These are phyloP conservation scores for Leucoraja erinaceus DNA, from an alignment of 2,113 vertebrate species.

Conservation along the genomic window DNA sequence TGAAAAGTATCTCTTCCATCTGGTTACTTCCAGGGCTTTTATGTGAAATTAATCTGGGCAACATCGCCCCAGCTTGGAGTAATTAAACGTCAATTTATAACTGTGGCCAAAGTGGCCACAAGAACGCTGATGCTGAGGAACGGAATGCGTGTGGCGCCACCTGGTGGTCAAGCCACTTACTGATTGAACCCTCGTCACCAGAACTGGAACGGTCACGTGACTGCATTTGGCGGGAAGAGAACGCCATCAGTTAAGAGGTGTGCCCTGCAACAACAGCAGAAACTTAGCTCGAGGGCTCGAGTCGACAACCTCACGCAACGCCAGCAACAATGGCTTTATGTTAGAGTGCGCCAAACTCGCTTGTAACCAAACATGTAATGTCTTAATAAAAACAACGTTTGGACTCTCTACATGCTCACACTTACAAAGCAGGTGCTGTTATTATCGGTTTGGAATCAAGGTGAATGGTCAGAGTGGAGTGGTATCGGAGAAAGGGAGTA, in stretches of 20 bases:
- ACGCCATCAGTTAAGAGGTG: no score
- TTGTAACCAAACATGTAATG: no score
- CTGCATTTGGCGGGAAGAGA: no score
- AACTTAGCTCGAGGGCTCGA: no score
- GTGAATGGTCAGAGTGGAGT: background rate
- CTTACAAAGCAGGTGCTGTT: background rate
- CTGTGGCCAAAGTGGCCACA: background rate
- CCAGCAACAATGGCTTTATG: no score
- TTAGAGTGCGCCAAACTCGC: no score
- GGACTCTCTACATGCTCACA: background rate
- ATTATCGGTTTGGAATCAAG: background rate
- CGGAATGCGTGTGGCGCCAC: background rate
- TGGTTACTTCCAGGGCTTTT: background rate
- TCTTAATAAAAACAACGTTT: no score
- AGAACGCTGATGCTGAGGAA: background rate
- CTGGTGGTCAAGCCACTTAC: no score
- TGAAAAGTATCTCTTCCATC: background rate
- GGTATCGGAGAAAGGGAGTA: background rate
- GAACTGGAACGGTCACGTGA: no score
- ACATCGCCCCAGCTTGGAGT: background rate
- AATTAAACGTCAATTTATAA: background rate
- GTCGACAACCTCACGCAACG: no score
- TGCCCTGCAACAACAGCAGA: no score
- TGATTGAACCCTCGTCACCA: no score
- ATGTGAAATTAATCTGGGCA: background rate